Conservation (phyloP, 2,113 vertebrate species). For the Hipposideros armiger region DNA sequence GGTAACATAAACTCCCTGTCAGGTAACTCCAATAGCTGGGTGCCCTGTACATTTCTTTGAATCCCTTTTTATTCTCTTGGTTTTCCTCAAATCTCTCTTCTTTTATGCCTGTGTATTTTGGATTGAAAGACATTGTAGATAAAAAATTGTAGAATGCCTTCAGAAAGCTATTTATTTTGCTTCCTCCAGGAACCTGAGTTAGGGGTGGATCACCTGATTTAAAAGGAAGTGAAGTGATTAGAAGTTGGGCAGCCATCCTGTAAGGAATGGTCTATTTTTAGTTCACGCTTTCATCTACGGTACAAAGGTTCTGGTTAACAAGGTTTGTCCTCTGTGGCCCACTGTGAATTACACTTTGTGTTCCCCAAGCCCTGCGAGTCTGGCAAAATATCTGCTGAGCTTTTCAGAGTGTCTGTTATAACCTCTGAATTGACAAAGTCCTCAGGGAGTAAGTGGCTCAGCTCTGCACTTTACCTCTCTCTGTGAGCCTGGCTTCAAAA, state of each 20-base stretch:
- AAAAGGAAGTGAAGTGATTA: neutral
- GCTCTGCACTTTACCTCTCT: too few relatives aligned
- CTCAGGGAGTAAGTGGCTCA: neutral
- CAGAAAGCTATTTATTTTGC: neutral
- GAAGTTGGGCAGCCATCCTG: neutral
- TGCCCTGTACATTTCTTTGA: neutral
- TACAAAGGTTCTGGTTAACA: neutral
- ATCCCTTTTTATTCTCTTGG: neutral
- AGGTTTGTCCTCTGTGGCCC: accelerated
- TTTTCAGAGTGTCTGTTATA: neutral
- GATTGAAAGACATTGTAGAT: neutral
- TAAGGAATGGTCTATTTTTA: neutral
- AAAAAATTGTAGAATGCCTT: neutral
- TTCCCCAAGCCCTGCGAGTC: neutral
- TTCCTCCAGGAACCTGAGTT: neutral
- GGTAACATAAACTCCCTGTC: neutral
- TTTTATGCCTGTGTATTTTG: neutral
- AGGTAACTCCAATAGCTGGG: neutral
- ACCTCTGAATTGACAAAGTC: neutral
- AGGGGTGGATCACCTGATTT: neutral
- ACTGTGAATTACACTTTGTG: neutral
- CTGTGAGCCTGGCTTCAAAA: neutral
- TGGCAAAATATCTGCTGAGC: neutral
- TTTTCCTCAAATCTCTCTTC: neutral
- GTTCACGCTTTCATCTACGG: neutral